A percentile compares a stretch with the other conserved stretches of the same genome.
These are phyloP conservation scores for Cassiopea xamachana DNA, from an alignment of 30 jellyfish, hydroid and myxozoan genomes.

Conservation along the genomic window DNA sequence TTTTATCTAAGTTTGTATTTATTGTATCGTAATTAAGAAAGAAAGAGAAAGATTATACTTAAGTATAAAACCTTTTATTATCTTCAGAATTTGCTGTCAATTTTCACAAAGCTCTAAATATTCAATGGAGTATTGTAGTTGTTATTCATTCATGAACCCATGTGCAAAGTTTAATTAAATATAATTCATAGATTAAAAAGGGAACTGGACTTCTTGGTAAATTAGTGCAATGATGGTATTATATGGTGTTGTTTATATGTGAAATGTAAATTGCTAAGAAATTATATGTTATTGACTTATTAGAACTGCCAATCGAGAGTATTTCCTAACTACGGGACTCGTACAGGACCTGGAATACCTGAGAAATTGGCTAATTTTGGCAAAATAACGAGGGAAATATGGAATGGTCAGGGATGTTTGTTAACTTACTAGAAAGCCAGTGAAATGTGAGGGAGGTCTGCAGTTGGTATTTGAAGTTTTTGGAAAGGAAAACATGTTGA, in stretches of 20 bases:
- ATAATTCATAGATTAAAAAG: no score
- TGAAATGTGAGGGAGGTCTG: no score
- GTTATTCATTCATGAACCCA: neutral
- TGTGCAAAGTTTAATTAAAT: no score
- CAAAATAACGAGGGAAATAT: no score
- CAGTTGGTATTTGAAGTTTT: no score
- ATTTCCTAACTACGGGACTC: no score
- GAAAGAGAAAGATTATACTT: neutral
- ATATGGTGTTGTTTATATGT: neutral
- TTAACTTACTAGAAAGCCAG: no score
- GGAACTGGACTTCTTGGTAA: neutral
- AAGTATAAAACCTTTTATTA: neutral
- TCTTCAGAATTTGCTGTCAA: no score
- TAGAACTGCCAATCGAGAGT: neutral
- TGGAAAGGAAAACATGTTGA: no score
- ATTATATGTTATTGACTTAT: neutral
- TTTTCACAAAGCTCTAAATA: neutral
- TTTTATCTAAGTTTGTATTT: neutral
- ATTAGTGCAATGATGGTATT: neutral
- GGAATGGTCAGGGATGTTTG: no score
- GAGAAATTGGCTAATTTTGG: no score
- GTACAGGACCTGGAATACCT: no score
- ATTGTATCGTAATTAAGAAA: neutral
- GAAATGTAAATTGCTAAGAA: neutral
- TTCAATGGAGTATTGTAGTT: neutral